Conservation (phyloP, 2,797 vertebrate species). For the Notolabrus celidotus region DNA sequence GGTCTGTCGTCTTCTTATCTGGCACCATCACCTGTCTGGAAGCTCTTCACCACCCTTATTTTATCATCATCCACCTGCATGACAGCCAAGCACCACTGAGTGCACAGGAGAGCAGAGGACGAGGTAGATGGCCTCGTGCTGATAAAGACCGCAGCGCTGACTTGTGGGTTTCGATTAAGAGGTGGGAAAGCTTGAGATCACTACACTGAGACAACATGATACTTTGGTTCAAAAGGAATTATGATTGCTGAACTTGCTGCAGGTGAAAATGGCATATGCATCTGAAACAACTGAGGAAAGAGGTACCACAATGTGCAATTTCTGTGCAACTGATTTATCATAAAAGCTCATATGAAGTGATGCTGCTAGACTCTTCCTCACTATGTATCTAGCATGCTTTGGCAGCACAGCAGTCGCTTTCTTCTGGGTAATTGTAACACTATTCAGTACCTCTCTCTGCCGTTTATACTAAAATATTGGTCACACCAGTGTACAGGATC, state of each 20-base stretch:
- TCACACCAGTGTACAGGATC: too few relatives aligned
- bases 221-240: not conserved
- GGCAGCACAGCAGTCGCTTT: too few relatives aligned
- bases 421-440: too few relatives aligned
- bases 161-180: slow-evolving; percentile 15
- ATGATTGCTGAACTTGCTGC: not conserved
- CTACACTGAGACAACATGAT: not conserved
- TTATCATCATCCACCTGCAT: slow-evolving; percentile 85
- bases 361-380: too few relatives aligned
- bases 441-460: too few relatives aligned
- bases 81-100: slow-evolving; percentile 77
- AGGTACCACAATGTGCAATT: too few relatives aligned
- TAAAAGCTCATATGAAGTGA: too few relatives aligned
- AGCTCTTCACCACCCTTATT: slow-evolving; percentile 81
- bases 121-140: slow-evolving; percentile 70
- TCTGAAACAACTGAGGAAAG: not conserved
- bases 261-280: not conserved
- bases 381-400: too few relatives aligned
- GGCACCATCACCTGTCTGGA: slow-evolving; percentile 86
- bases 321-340: too few relatives aligned
- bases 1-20: slow-evolving; percentile 78
- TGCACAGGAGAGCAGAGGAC: slow-evolving; percentile 61
- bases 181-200: slow-evolving; percentile 5
- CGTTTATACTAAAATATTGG: too few relatives aligned
- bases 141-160: slow-evolving; percentile 76